phyloP scores from a whole-genome alignment of 2,797 vertebrate species.

The Sebastiscus albofasciatus region DNA sequence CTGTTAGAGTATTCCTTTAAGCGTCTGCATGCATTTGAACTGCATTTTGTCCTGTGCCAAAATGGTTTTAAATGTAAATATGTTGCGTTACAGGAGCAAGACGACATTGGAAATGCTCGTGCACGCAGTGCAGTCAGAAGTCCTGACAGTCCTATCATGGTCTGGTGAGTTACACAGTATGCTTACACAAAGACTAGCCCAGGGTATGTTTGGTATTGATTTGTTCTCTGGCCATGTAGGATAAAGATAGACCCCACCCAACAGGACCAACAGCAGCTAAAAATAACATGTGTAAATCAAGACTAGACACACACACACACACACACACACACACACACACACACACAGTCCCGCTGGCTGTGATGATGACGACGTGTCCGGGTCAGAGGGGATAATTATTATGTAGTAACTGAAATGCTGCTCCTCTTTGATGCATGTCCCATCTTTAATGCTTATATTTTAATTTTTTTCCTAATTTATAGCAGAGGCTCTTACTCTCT shows the following conservation, averaged over 20 bases:
- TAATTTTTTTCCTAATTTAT: slow-evolving; percentile 30
- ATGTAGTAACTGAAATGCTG: slow-evolving; percentile 19
- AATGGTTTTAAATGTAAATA: background rate
- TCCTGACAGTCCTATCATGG: background rate
- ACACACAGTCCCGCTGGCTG: slow-evolving; percentile 13
- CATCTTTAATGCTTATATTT: slow-evolving; percentile 14
- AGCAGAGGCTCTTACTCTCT: slow-evolving; percentile 1
- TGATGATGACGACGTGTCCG: slow-evolving; percentile 28
- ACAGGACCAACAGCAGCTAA: slow-evolving; percentile 55
- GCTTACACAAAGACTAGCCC: slow-evolving; percentile 62
- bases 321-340: background rate
- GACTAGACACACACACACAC: slow-evolving; percentile 29
- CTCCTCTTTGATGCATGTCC: slow-evolving; percentile 25
- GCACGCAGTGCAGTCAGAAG: background rate
- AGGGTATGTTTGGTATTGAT: slow-evolving; percentile 70
- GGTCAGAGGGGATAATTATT: slow-evolving; percentile 46
- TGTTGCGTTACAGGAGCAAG: background rate
- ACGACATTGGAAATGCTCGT: background rate
- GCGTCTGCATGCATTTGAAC: background rate
- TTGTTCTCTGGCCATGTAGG: slow-evolving; percentile 69
- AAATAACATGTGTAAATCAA: slow-evolving; percentile 69
- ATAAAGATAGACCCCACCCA: slow-evolving; percentile 75
- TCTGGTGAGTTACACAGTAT: slow-evolving; percentile 43
- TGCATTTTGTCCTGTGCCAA: background rate
- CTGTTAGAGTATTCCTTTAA: background rate